Evolutionary conservation across 2,113 vertebrate species (phyloP).

Genomic region (Helogale parvula): DNA sequence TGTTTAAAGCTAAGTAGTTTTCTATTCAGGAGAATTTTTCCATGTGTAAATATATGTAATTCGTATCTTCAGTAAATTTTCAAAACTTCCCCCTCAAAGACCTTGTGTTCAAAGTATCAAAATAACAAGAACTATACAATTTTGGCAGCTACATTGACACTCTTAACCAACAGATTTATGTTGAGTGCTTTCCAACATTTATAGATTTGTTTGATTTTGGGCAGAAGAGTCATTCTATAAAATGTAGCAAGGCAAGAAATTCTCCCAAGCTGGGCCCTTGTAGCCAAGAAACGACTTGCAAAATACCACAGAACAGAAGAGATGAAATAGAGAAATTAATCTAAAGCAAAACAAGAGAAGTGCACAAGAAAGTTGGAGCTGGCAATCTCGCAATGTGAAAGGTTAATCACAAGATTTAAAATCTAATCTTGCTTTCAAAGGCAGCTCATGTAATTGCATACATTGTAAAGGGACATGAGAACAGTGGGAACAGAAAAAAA

Average conservation of each 20-base stretch:
- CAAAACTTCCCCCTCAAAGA: background rate
- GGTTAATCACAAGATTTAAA: constrained; percentile 82
- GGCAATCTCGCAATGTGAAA: constrained; percentile 61
- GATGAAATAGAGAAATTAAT: constrained; percentile 63
- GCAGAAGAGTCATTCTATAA: background rate
- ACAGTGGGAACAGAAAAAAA: constrained; percentile 70
- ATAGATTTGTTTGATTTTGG: constrained; percentile 41
- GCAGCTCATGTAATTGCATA: constrained; percentile 75
- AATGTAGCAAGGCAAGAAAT: constrained; percentile 20
- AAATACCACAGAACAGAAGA: constrained; percentile 55
- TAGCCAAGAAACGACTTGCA: constrained; percentile 9
- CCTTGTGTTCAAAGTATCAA: background rate
- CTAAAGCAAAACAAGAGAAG: constrained; percentile 35
- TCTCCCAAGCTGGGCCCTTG: background rate
- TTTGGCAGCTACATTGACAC: background rate
- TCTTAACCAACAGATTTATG: background rate
- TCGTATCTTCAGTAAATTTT: constrained; percentile 5
- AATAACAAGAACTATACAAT: background rate
- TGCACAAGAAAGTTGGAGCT: constrained; percentile 41
- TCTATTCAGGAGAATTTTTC: background rate
- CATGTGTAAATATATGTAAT: background rate
- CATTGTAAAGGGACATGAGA: constrained; percentile 74
- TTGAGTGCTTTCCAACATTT: background rate
- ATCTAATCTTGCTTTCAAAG: constrained; percentile 77
- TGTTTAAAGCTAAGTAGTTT: constrained; percentile 2